phyloP scores from a whole-genome alignment of 2,113 vertebrate genomes.

The Glaucidium brasilianum region DNA sequence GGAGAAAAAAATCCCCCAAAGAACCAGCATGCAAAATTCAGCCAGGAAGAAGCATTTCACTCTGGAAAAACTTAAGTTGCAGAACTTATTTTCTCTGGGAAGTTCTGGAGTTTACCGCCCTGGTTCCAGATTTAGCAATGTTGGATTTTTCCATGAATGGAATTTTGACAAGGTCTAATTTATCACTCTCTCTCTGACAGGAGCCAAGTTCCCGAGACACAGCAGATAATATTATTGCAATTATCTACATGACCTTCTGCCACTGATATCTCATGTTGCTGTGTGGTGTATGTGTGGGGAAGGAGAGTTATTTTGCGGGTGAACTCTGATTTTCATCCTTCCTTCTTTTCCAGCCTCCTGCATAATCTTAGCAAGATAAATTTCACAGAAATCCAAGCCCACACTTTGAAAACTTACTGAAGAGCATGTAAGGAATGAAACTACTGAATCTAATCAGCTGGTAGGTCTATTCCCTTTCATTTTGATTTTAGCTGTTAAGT shows the following conservation, averaged over 20 bases:
- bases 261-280: neutral
- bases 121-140: neutral
- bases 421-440: neutral
- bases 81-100: neutral
- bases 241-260: slow-evolving; percentile 34
- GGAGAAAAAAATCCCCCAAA: rapidly evolving
- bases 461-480: neutral
- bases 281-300: neutral
- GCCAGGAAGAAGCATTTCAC: neutral
- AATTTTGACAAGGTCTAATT: slow-evolving; percentile 12
- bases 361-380: neutral
- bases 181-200: neutral
- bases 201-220: neutral
- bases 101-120: neutral
- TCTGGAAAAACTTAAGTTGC: neutral
- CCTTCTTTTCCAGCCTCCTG: neutral
- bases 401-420: neutral
- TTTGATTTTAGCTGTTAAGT: slow-evolving; percentile 3
- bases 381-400: neutral
- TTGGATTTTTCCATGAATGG: neutral
- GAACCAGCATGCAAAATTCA: neutral
- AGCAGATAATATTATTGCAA: slow-evolving; percentile 6
- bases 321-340: neutral
- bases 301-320: neutral
- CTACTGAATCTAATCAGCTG: neutral